Evolutionary conservation across 2,888 invertebrate species (phyloP), one percentile per base, ranked within the genome.

Genomic region (Rhyacophila evoluta): DNA sequence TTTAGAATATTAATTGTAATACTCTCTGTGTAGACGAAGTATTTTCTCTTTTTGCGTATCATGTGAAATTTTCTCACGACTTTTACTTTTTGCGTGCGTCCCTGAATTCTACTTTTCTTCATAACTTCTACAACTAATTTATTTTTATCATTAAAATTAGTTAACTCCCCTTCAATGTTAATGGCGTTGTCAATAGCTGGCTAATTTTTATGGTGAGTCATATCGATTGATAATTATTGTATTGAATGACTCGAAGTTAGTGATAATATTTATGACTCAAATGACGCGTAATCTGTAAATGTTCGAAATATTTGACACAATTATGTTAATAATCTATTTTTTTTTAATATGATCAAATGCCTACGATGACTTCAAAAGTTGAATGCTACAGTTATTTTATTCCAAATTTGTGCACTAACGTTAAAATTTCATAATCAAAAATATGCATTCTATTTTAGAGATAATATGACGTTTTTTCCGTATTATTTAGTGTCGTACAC

Each of bases 41-140:
- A 55, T 55, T 55, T 55, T 55, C 55, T 55, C 55, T 55, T 55
- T 25, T 55, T 25, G 55, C 55, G 55, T 55, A 55, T 55, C 55
- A 10, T 25, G 25, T 6, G 10, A 5, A 25, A 55, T 55, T 19
- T 55, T 55, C 55, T 55, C 55, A 55, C 55, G 55, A 55, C 55
- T 55, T 55, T 55, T 55, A 55, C 55, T 55, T 55, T 55, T 55
- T 55, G 25, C 55, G 12, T 25, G 55, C 55, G 12, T 39, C 12
- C 39, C 39, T 39, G 12, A 15, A 39, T 15, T 15, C 10, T 8
- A 55, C 8, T 19, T 55, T 19, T 55, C 55, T 4, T 19, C 55
- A 2, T 33, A 19, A 8, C 19, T 25, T 25, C 10, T 55, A 8
- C 12, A 10, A 8, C 2, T 25, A 8, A 12, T 55, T n/a, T 25